Percentiles rank a stretch among this genome's conserved stretches.
Evolutionary conservation across 92 coral and sea anemone species (phyloP).

Genomic region (Palythoa heliodiscus): DNA sequence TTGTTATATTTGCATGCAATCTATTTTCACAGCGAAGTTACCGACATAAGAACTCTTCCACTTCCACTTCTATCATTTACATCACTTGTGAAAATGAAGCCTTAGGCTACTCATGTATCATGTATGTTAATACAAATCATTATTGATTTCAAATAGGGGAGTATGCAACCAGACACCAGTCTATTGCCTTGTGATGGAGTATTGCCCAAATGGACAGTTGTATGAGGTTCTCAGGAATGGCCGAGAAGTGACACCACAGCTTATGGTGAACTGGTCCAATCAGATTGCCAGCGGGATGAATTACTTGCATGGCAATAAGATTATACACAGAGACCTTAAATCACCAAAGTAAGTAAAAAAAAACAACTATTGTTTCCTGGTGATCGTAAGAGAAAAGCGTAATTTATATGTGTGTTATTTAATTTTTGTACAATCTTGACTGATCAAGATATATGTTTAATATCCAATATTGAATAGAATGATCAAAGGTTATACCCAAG

Average conservation of each 20-base stretch:
- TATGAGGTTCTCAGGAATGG: constrained; percentile 89
- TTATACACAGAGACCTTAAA: constrained; percentile 86
- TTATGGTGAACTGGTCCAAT: constrained; percentile 77
- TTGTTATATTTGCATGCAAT: too few relatives aligned
- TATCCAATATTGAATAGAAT: too few relatives aligned
- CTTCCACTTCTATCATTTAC: too few relatives aligned
- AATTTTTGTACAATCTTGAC: too few relatives aligned
- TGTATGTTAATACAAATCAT: not conserved
- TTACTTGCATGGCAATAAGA: constrained; percentile 79
- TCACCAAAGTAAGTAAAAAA: constrained; percentile 85
- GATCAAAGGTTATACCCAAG: too few relatives aligned
- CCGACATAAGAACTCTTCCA: too few relatives aligned
- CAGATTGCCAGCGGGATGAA: constrained; percentile 94
- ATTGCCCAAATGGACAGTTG: constrained; percentile 81
- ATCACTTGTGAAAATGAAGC: too few relatives aligned
- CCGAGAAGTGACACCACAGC: constrained; percentile 76
- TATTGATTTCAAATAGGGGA: constrained; percentile 54
- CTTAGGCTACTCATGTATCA: not conserved
- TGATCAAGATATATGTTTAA: too few relatives aligned
- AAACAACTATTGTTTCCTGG: too few relatives aligned
- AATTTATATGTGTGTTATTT: too few relatives aligned
- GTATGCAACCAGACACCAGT: constrained; percentile 90
- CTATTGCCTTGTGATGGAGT: constrained; percentile 86
- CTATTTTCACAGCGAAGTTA: too few relatives aligned
- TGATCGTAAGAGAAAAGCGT: too few relatives aligned